Conservation (phyloP, 2,888 invertebrate species). For the Linnaemya tessellans region DNA sequence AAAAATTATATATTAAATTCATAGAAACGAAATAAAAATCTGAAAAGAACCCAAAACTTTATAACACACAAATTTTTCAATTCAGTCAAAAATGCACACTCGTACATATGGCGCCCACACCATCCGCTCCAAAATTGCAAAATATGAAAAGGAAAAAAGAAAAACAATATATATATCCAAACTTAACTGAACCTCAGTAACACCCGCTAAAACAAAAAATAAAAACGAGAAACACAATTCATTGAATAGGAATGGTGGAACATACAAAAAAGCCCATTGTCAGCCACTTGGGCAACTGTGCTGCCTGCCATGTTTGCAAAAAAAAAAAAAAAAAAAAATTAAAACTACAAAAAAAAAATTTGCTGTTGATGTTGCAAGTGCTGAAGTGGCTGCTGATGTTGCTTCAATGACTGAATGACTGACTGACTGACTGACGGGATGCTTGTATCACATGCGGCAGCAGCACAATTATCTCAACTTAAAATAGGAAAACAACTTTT, state of each 20-base stretch:
- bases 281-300: constrained; percentile 66
- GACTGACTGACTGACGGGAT: constrained; percentile 16
- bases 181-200: constrained; percentile 46
- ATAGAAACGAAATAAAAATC: constrained; percentile 31
- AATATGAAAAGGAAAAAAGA: constrained; percentile 24
- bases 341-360: constrained; percentile 36
- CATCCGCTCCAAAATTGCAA: constrained; percentile 63
- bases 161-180: constrained; percentile 11
- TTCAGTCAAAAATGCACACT: constrained; percentile 30
- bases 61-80: constrained; percentile 35
- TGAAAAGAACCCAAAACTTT: constrained; percentile 51
- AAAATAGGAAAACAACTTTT: constrained; percentile 13
- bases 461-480: constrained; percentile 41
- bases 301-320: constrained; percentile 45
- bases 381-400: constrained; percentile 64
- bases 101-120: constrained; percentile 66
- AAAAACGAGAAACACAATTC: constrained; percentile 49
- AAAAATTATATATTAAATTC: constrained; percentile 10
- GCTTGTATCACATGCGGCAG: constrained; percentile 32
- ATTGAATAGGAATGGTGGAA: constrained; percentile 47
- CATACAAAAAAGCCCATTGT: constrained; percentile 53
- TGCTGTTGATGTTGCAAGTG: constrained; percentile 66
- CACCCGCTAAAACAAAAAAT: constrained; percentile 56
- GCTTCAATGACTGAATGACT: constrained; percentile 45
- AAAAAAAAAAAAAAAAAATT: constrained; percentile 10